Evolutionary conservation across 35 echinoderm and acorn worm genomes (phyloP).

Genomic region (Ophioderma brevispina): DNA sequence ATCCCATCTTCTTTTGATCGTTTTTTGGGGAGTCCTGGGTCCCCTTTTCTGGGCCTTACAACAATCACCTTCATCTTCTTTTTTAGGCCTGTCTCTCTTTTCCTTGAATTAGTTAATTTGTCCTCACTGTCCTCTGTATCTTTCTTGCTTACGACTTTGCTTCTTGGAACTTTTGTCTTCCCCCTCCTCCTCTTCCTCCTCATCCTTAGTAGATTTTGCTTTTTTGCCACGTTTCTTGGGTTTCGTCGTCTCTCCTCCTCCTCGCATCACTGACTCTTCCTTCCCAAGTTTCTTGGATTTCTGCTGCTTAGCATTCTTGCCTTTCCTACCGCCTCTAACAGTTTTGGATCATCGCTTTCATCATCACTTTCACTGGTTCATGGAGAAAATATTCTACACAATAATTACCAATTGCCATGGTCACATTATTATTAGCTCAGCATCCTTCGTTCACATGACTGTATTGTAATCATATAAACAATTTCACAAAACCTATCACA

Average conservation of each 20-base stretch:
- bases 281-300: no score
- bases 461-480: no score
- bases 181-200: slow-evolving; percentile 28
- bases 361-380: slow-evolving; percentile 50
- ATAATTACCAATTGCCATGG: no score
- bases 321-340: neutral
- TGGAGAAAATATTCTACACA: no score
- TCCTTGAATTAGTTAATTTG: slow-evolving; percentile 1
- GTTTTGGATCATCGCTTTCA: slow-evolving; percentile 42
- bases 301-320: slow-evolving; percentile 15
- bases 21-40: neutral
- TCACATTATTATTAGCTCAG: no score
- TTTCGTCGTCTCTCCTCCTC: slow-evolving; percentile 5
- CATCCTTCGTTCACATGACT: no score
- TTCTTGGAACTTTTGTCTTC: slow-evolving; percentile 20
- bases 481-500: no score
- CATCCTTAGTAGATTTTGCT: neutral
- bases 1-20: neutral
- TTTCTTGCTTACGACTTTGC: slow-evolving; percentile 9
- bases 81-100: slow-evolving; percentile 8
- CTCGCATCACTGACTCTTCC: no score
- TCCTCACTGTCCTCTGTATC: slow-evolving; percentile 30
- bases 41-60: neutral
- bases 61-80: neutral
- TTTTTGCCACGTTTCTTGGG: slow-evolving; percentile 5